Evolutionary conservation across 1,140 invertebrate species (phyloP).

Genomic region (Eriosoma lanigerum): DNA sequence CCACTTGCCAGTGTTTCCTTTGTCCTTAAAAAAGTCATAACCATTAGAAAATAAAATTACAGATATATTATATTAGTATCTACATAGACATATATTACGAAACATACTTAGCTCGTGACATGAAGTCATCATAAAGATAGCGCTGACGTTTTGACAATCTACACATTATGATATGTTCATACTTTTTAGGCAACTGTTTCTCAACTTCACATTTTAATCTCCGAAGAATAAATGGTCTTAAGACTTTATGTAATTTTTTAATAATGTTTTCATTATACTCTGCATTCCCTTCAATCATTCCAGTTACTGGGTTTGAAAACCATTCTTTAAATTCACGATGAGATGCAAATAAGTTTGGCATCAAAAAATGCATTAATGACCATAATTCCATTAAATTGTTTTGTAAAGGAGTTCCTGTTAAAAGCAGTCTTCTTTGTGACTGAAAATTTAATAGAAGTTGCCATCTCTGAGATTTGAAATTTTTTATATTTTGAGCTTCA

Average conservation of each 20-base stretch:
- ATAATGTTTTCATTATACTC: slow-evolving; percentile 94
- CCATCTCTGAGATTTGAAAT: slow-evolving; percentile 99
- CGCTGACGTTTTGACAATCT: slow-evolving; percentile 94
- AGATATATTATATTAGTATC: too few relatives aligned
- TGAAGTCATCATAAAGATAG: slow-evolving; percentile 99
- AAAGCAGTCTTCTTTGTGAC: slow-evolving; percentile 85
- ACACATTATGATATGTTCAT: slow-evolving; percentile 96
- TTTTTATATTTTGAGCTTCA: slow-evolving; percentile 99
- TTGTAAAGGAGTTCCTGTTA: slow-evolving; percentile 98
- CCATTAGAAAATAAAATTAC: neutral
- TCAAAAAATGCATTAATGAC: slow-evolving; percentile 99
- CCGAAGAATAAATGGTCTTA: slow-evolving; percentile 94
- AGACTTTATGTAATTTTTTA: slow-evolving; percentile 92
- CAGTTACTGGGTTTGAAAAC: slow-evolving; percentile 97
- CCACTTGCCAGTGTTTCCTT: slow-evolving; percentile 93
- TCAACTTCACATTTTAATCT: slow-evolving; percentile 97
- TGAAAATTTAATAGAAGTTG: slow-evolving; percentile 96
- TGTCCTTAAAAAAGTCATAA: slow-evolving; percentile 70
- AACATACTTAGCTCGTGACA: slow-evolving; percentile 92
- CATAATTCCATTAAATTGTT: slow-evolving; percentile 99
- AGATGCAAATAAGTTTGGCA: slow-evolving; percentile 98
- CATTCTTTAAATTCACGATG: slow-evolving; percentile 97
- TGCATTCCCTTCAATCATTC: slow-evolving; percentile 95
- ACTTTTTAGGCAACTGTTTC: slow-evolving; percentile 99
- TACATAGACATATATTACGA: slow-evolving; percentile 16